Percentiles rank a stretch among this genome's conserved stretches.
Conservation (phyloP, 2,888 invertebrate genomes). For the Rhyacophila evoluta region DNA sequence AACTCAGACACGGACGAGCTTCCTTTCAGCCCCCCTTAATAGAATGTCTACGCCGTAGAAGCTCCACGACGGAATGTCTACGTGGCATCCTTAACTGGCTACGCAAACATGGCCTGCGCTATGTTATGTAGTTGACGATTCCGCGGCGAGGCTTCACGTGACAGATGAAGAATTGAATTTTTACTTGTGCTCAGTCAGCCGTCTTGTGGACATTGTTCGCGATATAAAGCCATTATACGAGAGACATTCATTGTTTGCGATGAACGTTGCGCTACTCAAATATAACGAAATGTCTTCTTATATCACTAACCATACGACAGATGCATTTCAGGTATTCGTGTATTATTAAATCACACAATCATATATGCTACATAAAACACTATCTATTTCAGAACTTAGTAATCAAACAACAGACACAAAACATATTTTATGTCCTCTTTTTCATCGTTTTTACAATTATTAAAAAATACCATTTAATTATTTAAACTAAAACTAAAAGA, state of each 20-base stretch:
- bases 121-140: neutral
- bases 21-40: constrained; percentile 22
- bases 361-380: too few species aligned
- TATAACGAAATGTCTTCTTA: neutral
- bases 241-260: neutral
- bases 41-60: constrained; percentile 35
- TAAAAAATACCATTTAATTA: too few species aligned
- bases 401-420: too few species aligned
- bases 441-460: too few species aligned
- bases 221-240: neutral
- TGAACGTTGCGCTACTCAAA: neutral
- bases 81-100: constrained; percentile 39
- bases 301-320: too few species aligned
- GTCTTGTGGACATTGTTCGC: neutral
- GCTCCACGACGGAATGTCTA: constrained; percentile 5
- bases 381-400: too few species aligned
- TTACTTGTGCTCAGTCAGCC: neutral
- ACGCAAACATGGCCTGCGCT: constrained; percentile 31
- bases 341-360: too few species aligned
- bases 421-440: too few species aligned
- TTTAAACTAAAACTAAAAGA: too few species aligned
- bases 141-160: neutral
- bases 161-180: constrained; percentile 1
- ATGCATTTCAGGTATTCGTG: too few species aligned
- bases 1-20: constrained; percentile 10